These are phyloP conservation scores for Drosophila meridiana DNA, from an alignment of 2,888 invertebrate species.

Conservation along the genomic window DNA sequence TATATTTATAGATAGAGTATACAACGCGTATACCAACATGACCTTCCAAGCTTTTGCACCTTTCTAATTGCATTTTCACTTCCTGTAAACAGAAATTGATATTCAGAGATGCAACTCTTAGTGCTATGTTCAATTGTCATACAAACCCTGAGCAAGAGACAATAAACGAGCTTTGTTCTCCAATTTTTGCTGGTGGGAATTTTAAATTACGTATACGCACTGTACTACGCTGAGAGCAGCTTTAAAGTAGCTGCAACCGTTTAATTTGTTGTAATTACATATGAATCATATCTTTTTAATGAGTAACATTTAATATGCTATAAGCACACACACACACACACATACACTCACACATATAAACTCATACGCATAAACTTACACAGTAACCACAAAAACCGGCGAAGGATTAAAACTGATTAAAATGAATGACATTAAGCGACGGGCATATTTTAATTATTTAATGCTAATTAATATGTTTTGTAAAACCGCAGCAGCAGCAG, in stretches of 20 bases:
- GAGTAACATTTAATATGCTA: conserved; percentile 65
- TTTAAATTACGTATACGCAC: conserved; percentile 19
- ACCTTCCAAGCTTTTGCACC: too few species aligned
- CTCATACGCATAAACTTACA: conserved; percentile 19
- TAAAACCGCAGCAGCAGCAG: conserved; percentile 66
- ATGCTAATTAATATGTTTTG: conserved; percentile 80
- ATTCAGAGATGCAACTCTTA: background rate
- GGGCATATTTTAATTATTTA: conserved; percentile 80
- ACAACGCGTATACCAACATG: background rate
- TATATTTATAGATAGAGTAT: background rate
- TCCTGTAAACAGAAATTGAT: background rate
- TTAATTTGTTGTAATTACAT: conserved; percentile 55
- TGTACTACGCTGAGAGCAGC: background rate
- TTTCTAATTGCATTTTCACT: background rate
- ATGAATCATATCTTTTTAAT: conserved; percentile 55
- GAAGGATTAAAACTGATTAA: conserved; percentile 77
- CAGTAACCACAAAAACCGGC: conserved; percentile 54
- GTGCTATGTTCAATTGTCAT: background rate
- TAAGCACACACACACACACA: conserved; percentile 13
- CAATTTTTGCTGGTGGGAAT: background rate
- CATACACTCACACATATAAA: conserved; percentile 5
- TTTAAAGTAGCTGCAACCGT: conserved; percentile 34
- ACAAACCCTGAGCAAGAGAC: too few species aligned
- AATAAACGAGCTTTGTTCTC: background rate
- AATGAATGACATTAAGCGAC: conserved; percentile 79